These are phyloP conservation scores for Hylomyscus alleni DNA, from an alignment of 2,797 vertebrate genomes.

Conservation along the genomic window DNA sequence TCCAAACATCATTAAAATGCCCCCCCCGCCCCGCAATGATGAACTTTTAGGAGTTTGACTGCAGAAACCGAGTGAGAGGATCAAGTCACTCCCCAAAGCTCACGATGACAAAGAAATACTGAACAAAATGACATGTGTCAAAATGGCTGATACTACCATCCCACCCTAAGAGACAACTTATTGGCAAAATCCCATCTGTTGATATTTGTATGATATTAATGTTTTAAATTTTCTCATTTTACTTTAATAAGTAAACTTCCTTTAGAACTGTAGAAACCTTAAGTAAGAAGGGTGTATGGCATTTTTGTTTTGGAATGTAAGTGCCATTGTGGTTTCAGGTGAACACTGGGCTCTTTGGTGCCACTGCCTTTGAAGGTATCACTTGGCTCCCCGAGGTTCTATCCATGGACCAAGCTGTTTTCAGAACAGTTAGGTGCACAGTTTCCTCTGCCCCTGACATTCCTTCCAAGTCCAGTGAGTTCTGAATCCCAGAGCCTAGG, in stretches of 20 bases:
- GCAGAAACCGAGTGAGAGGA: not conserved
- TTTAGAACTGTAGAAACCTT: conserved; percentile 29
- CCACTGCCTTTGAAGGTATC: conserved; percentile 25
- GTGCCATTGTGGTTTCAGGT: conserved; percentile 18
- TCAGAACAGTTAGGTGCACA: not conserved
- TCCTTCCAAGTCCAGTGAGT: conserved; percentile 2
- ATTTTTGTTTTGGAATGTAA: conserved; percentile 46
- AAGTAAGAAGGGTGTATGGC: conserved; percentile 1
- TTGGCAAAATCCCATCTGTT: conserved; percentile 29
- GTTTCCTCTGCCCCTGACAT: not conserved
- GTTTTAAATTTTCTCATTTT: conserved; percentile 62
- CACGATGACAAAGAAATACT: not conserved
- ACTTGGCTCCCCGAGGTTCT: not conserved
- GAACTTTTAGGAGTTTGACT: not conserved
- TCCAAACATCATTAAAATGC: conserved; percentile 21
- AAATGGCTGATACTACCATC: not conserved
- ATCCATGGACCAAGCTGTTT: not conserved
- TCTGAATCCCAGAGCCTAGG: not conserved
- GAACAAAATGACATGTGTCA: not conserved
- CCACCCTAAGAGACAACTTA: not conserved
- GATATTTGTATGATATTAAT: conserved; percentile 11
- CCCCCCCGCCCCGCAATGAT: not conserved
- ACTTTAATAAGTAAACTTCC: conserved; percentile 36
- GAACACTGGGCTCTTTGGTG: not conserved
- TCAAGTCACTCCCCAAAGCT: conserved; percentile 29